Evolutionary conservation across 2,888 invertebrate species (phyloP).

Genomic region (Hydrotaea diabolus): DNA sequence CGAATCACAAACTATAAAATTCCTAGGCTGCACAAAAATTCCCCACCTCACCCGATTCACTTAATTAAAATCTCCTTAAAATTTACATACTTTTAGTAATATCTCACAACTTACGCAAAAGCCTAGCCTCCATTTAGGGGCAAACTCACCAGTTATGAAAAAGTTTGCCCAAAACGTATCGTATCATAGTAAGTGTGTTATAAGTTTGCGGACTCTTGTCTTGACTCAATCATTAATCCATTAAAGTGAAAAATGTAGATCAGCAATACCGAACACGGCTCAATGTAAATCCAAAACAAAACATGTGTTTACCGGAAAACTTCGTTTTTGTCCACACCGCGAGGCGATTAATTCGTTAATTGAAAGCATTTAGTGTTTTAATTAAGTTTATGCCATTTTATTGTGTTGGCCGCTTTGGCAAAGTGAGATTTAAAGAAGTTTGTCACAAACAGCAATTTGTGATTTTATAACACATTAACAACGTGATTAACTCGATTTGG

Average conservation of each 20-base stretch:
- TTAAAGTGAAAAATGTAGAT: slow-evolving; percentile 12
- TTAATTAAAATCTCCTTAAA: no score
- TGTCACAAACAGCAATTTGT: neutral
- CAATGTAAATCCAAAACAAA: neutral
- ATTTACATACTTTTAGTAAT: no score
- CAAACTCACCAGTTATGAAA: neutral
- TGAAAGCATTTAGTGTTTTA: slow-evolving; percentile 14
- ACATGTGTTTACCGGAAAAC: slow-evolving; percentile 20
- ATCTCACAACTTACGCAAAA: no score
- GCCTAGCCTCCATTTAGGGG: neutral
- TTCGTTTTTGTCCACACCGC: neutral
- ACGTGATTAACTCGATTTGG: slow-evolving; percentile 19
- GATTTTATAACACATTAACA: slow-evolving; percentile 41
- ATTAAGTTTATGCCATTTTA: neutral
- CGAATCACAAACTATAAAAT: no score
- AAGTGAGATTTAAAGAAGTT: neutral
- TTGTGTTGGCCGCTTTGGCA: neutral
- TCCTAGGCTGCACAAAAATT: no score
- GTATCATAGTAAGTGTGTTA: slow-evolving; percentile 4
- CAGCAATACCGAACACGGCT: slow-evolving; percentile 7
- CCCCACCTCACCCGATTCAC: no score
- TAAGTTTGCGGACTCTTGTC: neutral
- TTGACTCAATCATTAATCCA: slow-evolving; percentile 1
- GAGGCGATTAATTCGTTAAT: slow-evolving; percentile 19
- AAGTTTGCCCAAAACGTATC: neutral